Evolutionary conservation across 2,888 invertebrate genomes (phyloP).

Genomic region (Heterodera filipjevi): DNA sequence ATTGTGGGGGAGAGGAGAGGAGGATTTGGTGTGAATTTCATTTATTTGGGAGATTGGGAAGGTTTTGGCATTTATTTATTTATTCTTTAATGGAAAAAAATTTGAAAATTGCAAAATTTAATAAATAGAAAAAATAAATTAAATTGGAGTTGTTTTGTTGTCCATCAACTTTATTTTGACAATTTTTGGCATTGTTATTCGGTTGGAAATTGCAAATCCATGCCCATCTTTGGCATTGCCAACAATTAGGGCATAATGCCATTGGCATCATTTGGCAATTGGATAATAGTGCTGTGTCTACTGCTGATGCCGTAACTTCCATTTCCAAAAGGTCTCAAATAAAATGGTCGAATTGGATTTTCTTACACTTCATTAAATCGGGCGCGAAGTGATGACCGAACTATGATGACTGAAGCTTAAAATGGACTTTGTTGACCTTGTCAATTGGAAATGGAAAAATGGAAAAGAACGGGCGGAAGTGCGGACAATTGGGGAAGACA

Average conservation of each 20-base stretch:
- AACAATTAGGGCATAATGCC: not conserved
- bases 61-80: constrained; percentile 1
- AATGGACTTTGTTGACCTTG: not conserved
- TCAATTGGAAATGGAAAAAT: not conserved
- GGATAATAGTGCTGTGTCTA: not conserved
- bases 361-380: not conserved
- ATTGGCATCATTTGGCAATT: not conserved
- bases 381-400: not conserved
- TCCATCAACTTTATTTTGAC: not conserved
- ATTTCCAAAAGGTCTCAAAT: not conserved
- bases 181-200: not conserved
- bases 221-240: not conserved
- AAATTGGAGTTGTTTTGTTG: no score
- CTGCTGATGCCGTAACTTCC: not conserved
- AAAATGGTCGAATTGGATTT: not conserved
- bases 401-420: not conserved
- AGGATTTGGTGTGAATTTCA: constrained; percentile 2
- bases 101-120: constrained; percentile 2
- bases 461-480: not conserved
- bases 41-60: not conserved
- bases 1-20: not conserved
- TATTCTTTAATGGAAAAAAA: not conserved
- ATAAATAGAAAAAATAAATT: no score
- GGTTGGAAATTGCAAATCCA: not conserved
- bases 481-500: not conserved